Base-by-base conservation (phyloP, 1,140 invertebrate species). In the Drosophila busckii region DNA sequence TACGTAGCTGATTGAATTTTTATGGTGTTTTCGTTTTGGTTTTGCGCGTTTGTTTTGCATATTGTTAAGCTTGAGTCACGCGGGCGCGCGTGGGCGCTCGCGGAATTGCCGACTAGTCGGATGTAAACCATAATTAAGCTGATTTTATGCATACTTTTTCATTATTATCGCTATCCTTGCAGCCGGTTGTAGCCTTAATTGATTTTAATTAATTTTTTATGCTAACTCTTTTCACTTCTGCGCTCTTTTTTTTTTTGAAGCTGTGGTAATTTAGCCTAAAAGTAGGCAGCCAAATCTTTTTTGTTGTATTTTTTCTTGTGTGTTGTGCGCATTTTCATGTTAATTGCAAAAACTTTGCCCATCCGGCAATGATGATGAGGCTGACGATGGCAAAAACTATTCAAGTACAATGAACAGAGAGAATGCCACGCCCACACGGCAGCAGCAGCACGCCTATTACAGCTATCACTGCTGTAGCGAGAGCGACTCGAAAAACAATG, bases 201-300 rank as follows among this genome's bases (percentile, higher is more conserved):
- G 73, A 82, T 78, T 78, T 78, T 80, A 78, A 80, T 78, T 65
- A 56, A 78, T 80, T 73, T 80, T 78, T 78, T 78, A 73, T 80
- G 48, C 62, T 10, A 9, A 10, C 37, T 41, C 26, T 26, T 41
- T 62, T 62, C 9, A 23, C 16, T 23, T 9, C 15, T 29, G 4
- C 25, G n/a, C n/a, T n/a, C n/a, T n/a, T n/a, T 31, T 35, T 10
- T 5, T 29, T 29, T 62, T 44, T 26, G 38, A 42, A 31, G 54
- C 62, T 54, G 54, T 46, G 59, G 37, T 46, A 16, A 44, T 32
- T 34, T 32, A 29, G 10, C 34, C 45, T 7, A 42, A 44, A 63
- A 38, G 31, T 28, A 45, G 28, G 38, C 44, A 50, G 31, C 35
- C 25, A 22, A 15, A 23, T 48, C 31, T 56, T 45, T 49, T 49